phyloP scores from a whole-genome alignment of 1,140 invertebrate genomes.

The Araneus ventricosus region DNA sequence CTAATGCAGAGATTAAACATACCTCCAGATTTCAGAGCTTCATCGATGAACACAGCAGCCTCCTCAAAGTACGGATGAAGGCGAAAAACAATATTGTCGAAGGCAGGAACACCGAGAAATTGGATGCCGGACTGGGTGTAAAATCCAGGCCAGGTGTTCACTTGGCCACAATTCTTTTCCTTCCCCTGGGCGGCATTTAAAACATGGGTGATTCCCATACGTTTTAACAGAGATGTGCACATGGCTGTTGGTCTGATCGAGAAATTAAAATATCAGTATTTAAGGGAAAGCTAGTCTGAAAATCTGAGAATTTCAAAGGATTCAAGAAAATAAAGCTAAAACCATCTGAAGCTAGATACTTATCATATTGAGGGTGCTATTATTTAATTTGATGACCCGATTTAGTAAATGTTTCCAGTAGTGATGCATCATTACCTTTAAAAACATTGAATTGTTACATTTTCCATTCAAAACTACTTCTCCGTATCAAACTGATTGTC shows the following conservation, averaged over 20 bases:
- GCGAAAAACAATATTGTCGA: constrained; percentile 88
- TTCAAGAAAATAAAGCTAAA: not conserved
- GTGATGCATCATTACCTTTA: no score
- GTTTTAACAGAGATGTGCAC: constrained; percentile 78
- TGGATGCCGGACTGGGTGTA: constrained; percentile 87
- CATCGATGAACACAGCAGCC: constrained; percentile 90
- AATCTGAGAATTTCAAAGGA: no score
- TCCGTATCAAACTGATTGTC: no score
- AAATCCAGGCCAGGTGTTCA: constrained; percentile 82
- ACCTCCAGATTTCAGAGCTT: constrained; percentile 84
- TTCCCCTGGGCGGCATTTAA: constrained; percentile 79
- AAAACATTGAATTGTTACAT: no score
- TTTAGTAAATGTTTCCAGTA: no score
- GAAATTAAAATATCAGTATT: no score
- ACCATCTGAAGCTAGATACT: not conserved
- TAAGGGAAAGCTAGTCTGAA: no score
- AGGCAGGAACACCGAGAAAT: constrained; percentile 89
- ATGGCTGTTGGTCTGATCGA: constrained; percentile 79
- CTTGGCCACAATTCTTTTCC: constrained; percentile 78
- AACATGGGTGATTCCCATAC: constrained; percentile 81
- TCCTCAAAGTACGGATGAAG: constrained; percentile 89
- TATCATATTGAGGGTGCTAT: no score
- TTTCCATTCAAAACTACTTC: no score
- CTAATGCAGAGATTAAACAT: constrained; percentile 22
- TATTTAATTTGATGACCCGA: no score